Percentiles rank a stretch among this genome's conserved stretches.
Conservation (phyloP, 2,113 vertebrate genomes). For the Canis aureus region DNA sequence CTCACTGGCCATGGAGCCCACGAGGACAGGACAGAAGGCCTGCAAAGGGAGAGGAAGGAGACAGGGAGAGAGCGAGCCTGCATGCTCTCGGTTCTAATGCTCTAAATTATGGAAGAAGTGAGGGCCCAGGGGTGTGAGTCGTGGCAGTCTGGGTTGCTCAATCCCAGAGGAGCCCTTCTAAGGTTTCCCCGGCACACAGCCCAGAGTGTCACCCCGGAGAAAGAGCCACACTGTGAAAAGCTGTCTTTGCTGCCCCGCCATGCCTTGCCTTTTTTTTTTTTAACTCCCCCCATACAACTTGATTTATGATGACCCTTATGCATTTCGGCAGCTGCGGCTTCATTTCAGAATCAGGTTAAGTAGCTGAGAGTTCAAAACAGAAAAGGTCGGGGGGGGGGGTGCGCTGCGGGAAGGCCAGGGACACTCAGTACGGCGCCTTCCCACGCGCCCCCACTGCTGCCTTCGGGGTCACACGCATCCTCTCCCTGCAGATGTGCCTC, state of each 20-base stretch:
- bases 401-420: not conserved
- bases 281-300: not conserved
- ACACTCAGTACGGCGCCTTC: not conserved
- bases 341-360: conserved; percentile 23
- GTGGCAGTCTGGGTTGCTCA: not conserved
- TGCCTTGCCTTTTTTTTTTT: conserved; percentile 5
- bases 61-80: accelerated
- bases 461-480: not conserved
- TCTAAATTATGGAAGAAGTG: not conserved
- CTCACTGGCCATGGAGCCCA: not conserved
- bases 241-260: not conserved
- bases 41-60: not conserved
- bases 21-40: not conserved
- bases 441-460: not conserved
- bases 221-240: conserved; percentile 36
- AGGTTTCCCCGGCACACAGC: not conserved
- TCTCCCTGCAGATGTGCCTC: conserved; percentile 48
- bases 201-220: conserved; percentile 38
- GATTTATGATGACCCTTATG: conserved; percentile 2
- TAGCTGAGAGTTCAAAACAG: not conserved
- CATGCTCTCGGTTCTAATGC: not conserved
- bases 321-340: not conserved
- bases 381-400: not conserved
- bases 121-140: conserved; percentile 15
- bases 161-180: not conserved